Percentiles rank a stretch among this genome's conserved stretches.
These are phyloP conservation scores for Microtus montanus DNA, from an alignment of 2,113 vertebrate species.

Conservation along the genomic window DNA sequence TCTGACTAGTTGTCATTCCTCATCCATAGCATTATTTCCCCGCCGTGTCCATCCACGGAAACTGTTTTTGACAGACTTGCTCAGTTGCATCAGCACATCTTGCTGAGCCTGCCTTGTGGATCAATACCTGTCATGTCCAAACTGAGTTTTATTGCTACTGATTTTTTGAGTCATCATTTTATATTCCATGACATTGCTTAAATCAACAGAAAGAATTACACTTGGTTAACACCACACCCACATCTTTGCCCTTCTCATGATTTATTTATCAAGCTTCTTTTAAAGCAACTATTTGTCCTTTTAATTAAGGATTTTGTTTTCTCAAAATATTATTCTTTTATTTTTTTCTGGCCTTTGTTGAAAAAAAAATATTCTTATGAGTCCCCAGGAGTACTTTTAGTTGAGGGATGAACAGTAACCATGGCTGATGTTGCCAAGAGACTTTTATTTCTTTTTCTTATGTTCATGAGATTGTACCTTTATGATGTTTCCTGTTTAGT, in stretches of 20 bases:
- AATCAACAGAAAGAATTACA: constrained; percentile 49
- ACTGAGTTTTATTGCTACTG: constrained; percentile 10
- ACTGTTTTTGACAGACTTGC: not conserved
- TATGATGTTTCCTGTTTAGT: not conserved
- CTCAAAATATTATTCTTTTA: not conserved
- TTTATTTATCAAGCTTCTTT: not conserved
- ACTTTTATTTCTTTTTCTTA: not conserved
- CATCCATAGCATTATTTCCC: not conserved
- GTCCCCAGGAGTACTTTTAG: not conserved
- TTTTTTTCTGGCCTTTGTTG: not conserved
- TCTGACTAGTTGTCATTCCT: not conserved
- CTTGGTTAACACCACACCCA: not conserved
- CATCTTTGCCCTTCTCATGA: not conserved
- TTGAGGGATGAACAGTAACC: not conserved
- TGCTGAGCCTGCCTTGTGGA: not conserved
- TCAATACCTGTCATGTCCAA: constrained; percentile 43
- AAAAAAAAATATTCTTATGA: not conserved
- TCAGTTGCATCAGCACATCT: not conserved
- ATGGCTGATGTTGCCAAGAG: not conserved
- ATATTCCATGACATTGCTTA: constrained; percentile 4
- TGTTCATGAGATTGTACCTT: not conserved
- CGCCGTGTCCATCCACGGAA: not conserved
- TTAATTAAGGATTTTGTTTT: not conserved
- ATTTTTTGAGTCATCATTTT: constrained; percentile 45
- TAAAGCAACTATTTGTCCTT: not conserved